These are phyloP conservation scores for Discoglossus pictus DNA, from an alignment of 2,797 vertebrate species.

Conservation along the genomic window DNA sequence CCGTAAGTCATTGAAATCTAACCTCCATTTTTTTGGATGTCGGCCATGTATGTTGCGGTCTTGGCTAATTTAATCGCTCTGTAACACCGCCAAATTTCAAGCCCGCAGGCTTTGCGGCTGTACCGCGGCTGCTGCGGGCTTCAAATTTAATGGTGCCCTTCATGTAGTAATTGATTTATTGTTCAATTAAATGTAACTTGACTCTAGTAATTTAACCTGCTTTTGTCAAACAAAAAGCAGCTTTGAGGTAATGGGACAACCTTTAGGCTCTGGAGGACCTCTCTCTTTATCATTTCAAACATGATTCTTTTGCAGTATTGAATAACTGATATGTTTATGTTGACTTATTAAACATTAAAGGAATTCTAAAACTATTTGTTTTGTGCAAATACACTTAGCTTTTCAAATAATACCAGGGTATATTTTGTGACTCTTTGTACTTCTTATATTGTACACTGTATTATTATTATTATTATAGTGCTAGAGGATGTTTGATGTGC, in stretches of 20 bases:
- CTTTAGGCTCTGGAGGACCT: not conserved
- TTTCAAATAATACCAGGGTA: constrained; percentile 5
- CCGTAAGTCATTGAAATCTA: too few relatives aligned
- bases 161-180: too few relatives aligned
- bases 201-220: too few relatives aligned
- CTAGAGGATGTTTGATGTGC: constrained; percentile 5
- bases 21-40: too few relatives aligned
- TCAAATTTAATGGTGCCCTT: too few relatives aligned
- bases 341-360: constrained; percentile 33
- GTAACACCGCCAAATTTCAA: too few relatives aligned
- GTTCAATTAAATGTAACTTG: too few relatives aligned
- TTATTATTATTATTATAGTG: constrained; percentile 19
- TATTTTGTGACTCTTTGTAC: constrained; percentile 25
- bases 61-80: too few relatives aligned
- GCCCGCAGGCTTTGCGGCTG: too few relatives aligned
- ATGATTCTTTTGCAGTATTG: not conserved
- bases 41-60: too few relatives aligned
- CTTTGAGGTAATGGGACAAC: constrained; percentile 9
- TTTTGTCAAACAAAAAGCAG: too few relatives aligned
- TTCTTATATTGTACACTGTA: not conserved
- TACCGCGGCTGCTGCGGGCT: too few relatives aligned
- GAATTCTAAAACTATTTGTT: constrained; percentile 35
- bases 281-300: constrained; percentile 4
- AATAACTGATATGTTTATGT: constrained; percentile 23
- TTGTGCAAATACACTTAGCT: constrained; percentile 17